Conservation (phyloP, 1,140 invertebrate genomes). For the Eurosta solidaginis region DNA sequence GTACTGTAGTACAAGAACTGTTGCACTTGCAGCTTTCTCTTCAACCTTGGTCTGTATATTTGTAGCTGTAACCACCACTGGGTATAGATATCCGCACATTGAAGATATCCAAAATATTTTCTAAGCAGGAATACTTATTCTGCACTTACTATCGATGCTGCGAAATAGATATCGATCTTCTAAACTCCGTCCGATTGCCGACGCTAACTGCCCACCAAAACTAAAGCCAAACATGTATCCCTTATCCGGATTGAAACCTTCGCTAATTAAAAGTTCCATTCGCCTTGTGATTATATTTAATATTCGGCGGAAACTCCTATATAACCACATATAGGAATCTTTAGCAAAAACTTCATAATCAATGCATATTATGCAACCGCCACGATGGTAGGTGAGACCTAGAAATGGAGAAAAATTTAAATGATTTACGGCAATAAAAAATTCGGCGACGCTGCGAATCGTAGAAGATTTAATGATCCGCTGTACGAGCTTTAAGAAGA, state of each 20-base stretch:
- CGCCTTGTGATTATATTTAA: conserved; percentile 42
- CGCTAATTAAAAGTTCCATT: conserved; percentile 40
- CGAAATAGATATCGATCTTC: conserved; percentile 38
- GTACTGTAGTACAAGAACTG: too few species aligned
- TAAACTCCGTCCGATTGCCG: conserved; percentile 46
- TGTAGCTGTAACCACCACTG: too few species aligned
- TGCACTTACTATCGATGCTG: conserved; percentile 44
- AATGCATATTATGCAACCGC: conserved; percentile 56
- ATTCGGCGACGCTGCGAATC: neutral
- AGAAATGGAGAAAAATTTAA: conserved; percentile 31
- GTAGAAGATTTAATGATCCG: neutral
- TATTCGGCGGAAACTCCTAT: conserved; percentile 44
- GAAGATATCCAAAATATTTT: neutral
- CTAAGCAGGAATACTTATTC: neutral
- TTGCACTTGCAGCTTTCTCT: too few species aligned
- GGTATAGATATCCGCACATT: too few species aligned
- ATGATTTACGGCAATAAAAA: neutral
- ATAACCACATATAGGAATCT: conserved; percentile 49
- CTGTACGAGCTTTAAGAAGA: too few species aligned
- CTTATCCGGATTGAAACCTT: conserved; percentile 46
- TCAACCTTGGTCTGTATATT: too few species aligned
- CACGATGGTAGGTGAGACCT: conserved; percentile 53
- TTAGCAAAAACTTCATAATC: conserved; percentile 49
- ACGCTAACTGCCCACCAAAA: conserved; percentile 53
- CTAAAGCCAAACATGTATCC: conserved; percentile 57